Evolutionary conservation across 2,113 vertebrate species (phyloP).

Genomic region (Laterallus jamaicensis): DNA sequence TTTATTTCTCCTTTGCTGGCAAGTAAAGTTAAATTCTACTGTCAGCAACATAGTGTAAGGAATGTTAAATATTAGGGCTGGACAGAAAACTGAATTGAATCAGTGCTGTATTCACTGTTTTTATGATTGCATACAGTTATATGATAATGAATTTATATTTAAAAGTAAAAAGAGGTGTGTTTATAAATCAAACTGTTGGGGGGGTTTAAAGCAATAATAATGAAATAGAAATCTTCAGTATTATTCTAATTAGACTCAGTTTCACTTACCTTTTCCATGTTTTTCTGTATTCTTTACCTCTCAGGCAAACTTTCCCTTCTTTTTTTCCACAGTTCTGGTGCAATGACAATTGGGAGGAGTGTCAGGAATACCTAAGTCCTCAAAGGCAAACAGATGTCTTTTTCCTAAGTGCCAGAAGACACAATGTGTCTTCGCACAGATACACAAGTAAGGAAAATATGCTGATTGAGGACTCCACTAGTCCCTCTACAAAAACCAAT

Average conservation of each 20-base stretch:
- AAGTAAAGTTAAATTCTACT: neutral
- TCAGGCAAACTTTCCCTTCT: neutral
- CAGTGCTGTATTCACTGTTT: neutral
- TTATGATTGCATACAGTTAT: neutral
- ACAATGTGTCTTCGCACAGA: neutral
- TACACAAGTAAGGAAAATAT: neutral
- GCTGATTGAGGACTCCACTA: neutral
- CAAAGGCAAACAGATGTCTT: neutral
- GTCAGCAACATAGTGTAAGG: neutral
- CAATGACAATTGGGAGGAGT: neutral
- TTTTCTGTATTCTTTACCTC: neutral
- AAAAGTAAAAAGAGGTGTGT: constrained; percentile 4
- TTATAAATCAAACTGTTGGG: neutral
- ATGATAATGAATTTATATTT: neutral
- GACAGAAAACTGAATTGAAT: neutral
- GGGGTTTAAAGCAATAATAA: neutral
- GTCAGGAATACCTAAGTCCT: neutral
- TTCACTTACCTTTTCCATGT: neutral
- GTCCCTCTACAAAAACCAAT: neutral
- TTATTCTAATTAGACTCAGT: constrained; percentile 15
- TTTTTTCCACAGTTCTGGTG: neutral
- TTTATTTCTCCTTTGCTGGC: neutral
- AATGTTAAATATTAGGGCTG: neutral
- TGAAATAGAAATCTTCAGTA: neutral
- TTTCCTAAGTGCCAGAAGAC: neutral